A percentile compares a stretch with the other conserved stretches of the same genome.
phyloP scores from a whole-genome alignment of 1,140 invertebrate genomes.

The Neodiprion lecontei region DNA sequence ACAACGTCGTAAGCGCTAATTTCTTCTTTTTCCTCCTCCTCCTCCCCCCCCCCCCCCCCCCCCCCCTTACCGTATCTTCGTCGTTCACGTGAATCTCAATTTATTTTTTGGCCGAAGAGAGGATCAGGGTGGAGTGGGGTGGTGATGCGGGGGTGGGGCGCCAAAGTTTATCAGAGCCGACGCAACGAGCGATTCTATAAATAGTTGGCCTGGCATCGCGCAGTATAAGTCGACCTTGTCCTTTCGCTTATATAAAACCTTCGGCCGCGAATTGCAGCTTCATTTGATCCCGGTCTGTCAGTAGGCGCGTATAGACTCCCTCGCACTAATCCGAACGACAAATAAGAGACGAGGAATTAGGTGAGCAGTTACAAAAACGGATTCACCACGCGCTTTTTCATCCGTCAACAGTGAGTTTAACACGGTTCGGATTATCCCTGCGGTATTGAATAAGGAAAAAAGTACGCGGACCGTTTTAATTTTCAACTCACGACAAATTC shows the following conservation, averaged over 20 bases:
- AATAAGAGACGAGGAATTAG: too few relatives aligned
- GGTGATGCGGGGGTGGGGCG: not conserved
- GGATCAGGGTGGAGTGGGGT: too few relatives aligned
- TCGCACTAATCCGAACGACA: not conserved
- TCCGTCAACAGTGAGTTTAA: too few relatives aligned
- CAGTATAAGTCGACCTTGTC: slow-evolving; percentile 3
- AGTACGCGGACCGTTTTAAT: too few relatives aligned
- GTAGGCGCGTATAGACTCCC: not conserved
- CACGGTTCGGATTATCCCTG: too few relatives aligned
- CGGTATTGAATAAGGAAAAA: too few relatives aligned
- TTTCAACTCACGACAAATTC: too few relatives aligned
- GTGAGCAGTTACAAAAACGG: too few relatives aligned
- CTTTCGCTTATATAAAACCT: slow-evolving; percentile 1
- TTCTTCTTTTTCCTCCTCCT: not conserved
- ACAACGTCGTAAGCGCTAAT: too few relatives aligned
- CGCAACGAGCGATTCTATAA: not conserved
- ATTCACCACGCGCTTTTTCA: too few relatives aligned
- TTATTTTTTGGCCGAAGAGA: not conserved
- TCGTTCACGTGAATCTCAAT: not conserved
- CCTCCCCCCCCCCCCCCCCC: not conserved
- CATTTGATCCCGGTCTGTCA: not conserved
- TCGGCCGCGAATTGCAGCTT: not conserved
- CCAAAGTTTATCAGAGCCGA: not conserved
- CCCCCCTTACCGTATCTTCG: not conserved
- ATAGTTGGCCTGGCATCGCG: slow-evolving; percentile 4